Evolutionary conservation across 2,888 invertebrate species (phyloP).

Genomic region (Heteromurus nitidus): DNA sequence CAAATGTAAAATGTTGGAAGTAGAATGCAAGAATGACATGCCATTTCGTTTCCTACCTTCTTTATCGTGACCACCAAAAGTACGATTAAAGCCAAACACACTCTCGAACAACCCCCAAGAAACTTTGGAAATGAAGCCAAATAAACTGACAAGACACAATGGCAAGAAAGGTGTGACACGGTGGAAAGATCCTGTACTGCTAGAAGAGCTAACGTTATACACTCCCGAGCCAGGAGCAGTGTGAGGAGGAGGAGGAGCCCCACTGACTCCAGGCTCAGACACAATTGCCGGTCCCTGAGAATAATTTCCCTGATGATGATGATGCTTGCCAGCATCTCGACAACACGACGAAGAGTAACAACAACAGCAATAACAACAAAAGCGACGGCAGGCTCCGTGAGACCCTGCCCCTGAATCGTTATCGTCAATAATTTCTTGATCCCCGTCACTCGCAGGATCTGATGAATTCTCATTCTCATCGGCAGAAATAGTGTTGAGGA

Average conservation of each 20-base stretch:
- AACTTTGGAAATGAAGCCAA: constrained; percentile 72
- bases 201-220: not conserved
- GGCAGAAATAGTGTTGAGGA: constrained; percentile 32
- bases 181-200: constrained; percentile 61
- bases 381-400: constrained; percentile 33
- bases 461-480: constrained; percentile 57
- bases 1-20: not conserved
- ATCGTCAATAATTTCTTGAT: constrained; percentile 58
- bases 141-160: constrained; percentile 69
- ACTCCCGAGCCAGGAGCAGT: not conserved
- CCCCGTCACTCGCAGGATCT: constrained; percentile 56
- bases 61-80: constrained; percentile 71
- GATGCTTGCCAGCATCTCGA: constrained; percentile 14
- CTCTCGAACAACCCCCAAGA: constrained; percentile 73
- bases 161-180: constrained; percentile 66
- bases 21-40: not conserved
- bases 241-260: too few species aligned
- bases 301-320: constrained; percentile 55
- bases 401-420: not conserved
- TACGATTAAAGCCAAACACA: constrained; percentile 70
- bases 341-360: constrained; percentile 45
- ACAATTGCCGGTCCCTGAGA: constrained; percentile 54
- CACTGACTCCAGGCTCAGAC: constrained; percentile 40
- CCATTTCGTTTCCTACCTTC: constrained; percentile 72
- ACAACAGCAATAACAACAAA: constrained; percentile 62